Evolutionary conservation across 2,888 invertebrate genomes (phyloP).

Genomic region (Geophilus truncorum): DNA sequence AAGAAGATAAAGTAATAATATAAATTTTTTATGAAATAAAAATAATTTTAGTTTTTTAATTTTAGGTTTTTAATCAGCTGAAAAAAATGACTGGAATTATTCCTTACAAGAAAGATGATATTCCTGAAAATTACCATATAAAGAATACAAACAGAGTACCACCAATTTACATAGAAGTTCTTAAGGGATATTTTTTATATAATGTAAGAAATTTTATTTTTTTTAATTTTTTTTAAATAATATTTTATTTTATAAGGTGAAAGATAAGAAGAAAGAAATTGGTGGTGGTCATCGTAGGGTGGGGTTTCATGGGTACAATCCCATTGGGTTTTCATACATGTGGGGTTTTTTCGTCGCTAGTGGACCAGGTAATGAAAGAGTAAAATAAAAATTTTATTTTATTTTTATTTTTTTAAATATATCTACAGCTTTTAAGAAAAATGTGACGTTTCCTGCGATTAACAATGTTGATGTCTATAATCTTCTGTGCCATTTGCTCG

Average conservation of each 20-base stretch:
- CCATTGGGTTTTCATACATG: not conserved
- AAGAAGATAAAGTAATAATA: not conserved
- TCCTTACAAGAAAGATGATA: not conserved
- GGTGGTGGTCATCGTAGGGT: not conserved
- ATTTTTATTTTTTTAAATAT: not conserved
- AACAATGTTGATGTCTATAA: conserved; percentile 39
- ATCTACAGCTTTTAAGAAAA: not conserved
- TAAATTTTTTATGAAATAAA: not conserved
- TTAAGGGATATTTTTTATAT: not conserved
- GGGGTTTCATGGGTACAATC: not conserved
- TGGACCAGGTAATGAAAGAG: not conserved
- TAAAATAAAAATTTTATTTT: not conserved
- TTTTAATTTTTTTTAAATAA: not conserved
- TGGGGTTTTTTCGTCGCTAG: not conserved
- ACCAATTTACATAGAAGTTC: not conserved
- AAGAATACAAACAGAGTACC: not conserved
- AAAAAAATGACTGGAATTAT: not conserved
- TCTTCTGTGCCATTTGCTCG: conserved; percentile 37
- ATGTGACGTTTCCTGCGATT: conserved; percentile 1
- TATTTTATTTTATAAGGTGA: too few relatives aligned
- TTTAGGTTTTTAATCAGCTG: not conserved
- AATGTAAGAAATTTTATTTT: not conserved
- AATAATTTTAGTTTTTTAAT: not conserved
- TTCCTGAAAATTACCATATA: not conserved
- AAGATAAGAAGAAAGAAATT: not conserved